Evolutionary conservation across 2,888 invertebrate species (phyloP), one percentile per base, ranked within the genome.

Genomic region (Aplocera efformata): DNA sequence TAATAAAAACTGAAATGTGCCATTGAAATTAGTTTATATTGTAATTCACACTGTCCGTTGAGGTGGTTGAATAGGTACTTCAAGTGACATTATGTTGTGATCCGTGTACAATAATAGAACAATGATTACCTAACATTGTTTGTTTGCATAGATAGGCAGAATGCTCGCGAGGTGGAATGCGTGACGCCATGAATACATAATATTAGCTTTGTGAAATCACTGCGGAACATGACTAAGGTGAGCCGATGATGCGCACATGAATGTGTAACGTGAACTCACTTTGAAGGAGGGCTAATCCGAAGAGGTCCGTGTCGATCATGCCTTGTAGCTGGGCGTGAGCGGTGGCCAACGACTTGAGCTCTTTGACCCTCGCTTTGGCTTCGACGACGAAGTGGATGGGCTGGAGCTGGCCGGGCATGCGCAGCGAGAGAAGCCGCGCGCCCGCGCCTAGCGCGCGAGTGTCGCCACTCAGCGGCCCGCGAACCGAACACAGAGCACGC

Each of bases 281-380:
- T 90, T 93, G 93, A 73, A 94, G 90, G 69, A 94, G 90, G 65
- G 96, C 95, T 76, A 96, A 88, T 71, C 96, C 96, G 89, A 96
- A 96, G 66, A 96, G 92, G 72, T 95, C 94, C 70, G 93, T 92
- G 84, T 96, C 95, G 83, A 92, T 91, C 91, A 96, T 93, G 81
- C 94, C 94, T 88, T 93, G 92, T 74, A 94, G 91, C 71, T 92
- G 92, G 66, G 95, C 92, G 85, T 95, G 93, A 51, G 92, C 90
- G 78, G 93, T 93, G 89, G 94, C 94, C 79, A 95, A 92, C 62
- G 92, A 90, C 75, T 94, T 94, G 58, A 96, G 91, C 79, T 96
- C 95, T 74, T 93, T 93, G 73, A 95, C 94, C 80, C 93, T 92
- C 60, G 94, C 92, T 88, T 96, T 96, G 74, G 93, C 93, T 92